Base-by-base conservation (phyloP, 92 coral and sea anemone genomes). In the Zoanthus solanderi region DNA sequence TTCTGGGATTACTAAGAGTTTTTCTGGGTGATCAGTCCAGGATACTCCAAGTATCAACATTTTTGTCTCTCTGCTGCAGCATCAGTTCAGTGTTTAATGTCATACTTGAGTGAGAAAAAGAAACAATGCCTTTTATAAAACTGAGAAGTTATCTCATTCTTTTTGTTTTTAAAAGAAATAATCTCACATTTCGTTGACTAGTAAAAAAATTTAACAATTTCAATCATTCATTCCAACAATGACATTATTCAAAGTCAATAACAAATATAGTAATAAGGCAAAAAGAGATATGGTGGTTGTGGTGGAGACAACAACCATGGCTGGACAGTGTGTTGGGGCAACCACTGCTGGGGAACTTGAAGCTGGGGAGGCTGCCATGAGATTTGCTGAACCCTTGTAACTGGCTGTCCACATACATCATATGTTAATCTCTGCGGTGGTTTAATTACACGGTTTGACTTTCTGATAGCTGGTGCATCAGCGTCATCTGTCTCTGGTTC, bases 231-330 rank as follows among this genome's bases (percentile, higher is more conserved):
- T 23, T 76, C 81, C 30, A 76, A 53, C 61, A 48, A 18, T 34
- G 11, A 52, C 81, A 50, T 78, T 58, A 34, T 30, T 78, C 83
- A 32, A 18, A 78, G 48, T 78, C 68, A 78, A 54, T 78, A 56
- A 42, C 71, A 57, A 78, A 78, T 50, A 44, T 78, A 58, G 71
- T 16, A 78, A 78, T 56, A 31, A 18, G 29, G 69, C 53, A 31
- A 34, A 58, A 78, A 78, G 56, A 71, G 71, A 78, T 34, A 6
- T 56, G 71, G 83, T 78, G 71, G 69, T 78, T 14, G 31, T 58
- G 83, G 83, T 78, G 53, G 83, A 17, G 81, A 58, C 83, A 78
- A 56, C 71, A 78, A 14, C 83, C 83, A 78, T 31, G 83, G 71
- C 69, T 78, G 68, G n/a, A 6, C 17, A 30, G 15, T 78, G 48